A percentile compares a stretch with the other conserved stretches of the same genome.
phyloP scores from a whole-genome alignment of 2,113 vertebrate genomes.

The Camelus bactrianus region DNA sequence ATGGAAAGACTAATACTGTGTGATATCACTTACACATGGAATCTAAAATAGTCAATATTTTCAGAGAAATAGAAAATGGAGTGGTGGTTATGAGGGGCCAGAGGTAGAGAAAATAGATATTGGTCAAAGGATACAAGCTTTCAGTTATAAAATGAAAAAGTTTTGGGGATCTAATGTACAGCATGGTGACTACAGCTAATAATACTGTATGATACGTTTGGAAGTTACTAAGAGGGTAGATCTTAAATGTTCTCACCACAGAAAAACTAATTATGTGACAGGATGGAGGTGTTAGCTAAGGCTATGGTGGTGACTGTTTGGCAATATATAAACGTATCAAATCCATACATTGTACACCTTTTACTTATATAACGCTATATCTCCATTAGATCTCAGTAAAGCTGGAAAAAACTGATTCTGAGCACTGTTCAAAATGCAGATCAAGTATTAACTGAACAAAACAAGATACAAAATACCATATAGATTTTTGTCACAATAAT shows the following conservation, averaged over 20 bases:
- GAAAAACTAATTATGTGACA: not conserved
- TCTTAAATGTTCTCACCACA: not conserved
- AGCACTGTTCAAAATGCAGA: not conserved
- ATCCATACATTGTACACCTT: not conserved
- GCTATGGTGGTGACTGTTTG: not conserved
- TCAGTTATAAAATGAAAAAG: not conserved
- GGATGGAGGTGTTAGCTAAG: not conserved
- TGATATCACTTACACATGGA: not conserved
- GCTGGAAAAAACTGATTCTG: not conserved
- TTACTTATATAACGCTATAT: not conserved
- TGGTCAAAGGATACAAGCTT: not conserved
- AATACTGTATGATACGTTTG: not conserved
- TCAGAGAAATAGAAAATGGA: not conserved
- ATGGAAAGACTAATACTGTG: not conserved
- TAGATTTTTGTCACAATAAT: not conserved
- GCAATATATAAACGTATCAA: not conserved
- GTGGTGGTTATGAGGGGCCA: not conserved
- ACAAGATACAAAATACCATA: slow-evolving; percentile 9
- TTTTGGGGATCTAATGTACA: not conserved
- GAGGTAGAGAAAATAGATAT: not conserved
- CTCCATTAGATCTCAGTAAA: not conserved
- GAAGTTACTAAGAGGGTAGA: not conserved
- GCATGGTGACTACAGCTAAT: not conserved
- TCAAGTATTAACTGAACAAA: slow-evolving; percentile 25
- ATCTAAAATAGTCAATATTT: not conserved